Conservation (phyloP, 2,113 vertebrate genomes). For the Paraplagusia blochii region DNA sequence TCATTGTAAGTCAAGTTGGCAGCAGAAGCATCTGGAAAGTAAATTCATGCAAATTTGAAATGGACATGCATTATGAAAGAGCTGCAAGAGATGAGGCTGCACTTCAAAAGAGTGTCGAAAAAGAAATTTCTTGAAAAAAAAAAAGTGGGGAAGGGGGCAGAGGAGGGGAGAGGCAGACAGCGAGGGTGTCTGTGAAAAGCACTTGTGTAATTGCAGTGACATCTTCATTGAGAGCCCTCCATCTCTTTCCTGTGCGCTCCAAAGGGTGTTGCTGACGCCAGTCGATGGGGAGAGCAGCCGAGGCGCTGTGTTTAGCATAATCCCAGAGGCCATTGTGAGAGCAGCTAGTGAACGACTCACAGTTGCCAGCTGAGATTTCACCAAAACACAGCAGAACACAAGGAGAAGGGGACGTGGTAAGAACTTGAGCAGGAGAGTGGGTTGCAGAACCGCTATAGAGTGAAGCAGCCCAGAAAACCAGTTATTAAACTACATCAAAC, state of each 20-base stretch:
- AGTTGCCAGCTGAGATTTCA: slow-evolving; percentile 99
- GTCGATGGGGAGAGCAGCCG: slow-evolving; percentile 71
- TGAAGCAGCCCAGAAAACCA: not conserved
- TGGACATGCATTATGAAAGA: slow-evolving; percentile 67
- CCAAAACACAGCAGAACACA: slow-evolving; percentile 86
- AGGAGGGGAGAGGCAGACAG: slow-evolving; percentile 57
- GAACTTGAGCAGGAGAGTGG: slow-evolving; percentile 31
- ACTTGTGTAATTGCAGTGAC: slow-evolving; percentile 71
- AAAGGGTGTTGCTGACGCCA: slow-evolving; percentile 66
- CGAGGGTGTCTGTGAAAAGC: slow-evolving; percentile 54
- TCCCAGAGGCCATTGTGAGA: slow-evolving; percentile 97
- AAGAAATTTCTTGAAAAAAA: slow-evolving; percentile 40
- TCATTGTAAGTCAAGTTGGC: slow-evolving; percentile 70
- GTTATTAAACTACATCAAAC: slow-evolving; percentile 23
- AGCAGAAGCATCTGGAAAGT: slow-evolving; percentile 72
- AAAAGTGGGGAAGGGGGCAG: slow-evolving; percentile 34
- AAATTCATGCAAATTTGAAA: slow-evolving; percentile 70
- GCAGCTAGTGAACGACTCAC: slow-evolving; percentile 86
- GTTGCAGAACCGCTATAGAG: slow-evolving; percentile 5
- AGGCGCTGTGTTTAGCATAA: slow-evolving; percentile 94
- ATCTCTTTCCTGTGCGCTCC: slow-evolving; percentile 60
- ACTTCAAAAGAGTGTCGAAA: slow-evolving; percentile 68
- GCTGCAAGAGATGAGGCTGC: slow-evolving; percentile 61
- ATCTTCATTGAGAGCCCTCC: slow-evolving; percentile 71
- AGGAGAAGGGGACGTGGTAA: slow-evolving; percentile 51